Evolutionary conservation across 2,113 vertebrate species (phyloP).

Genomic region (Oncorhynchus masou): DNA sequence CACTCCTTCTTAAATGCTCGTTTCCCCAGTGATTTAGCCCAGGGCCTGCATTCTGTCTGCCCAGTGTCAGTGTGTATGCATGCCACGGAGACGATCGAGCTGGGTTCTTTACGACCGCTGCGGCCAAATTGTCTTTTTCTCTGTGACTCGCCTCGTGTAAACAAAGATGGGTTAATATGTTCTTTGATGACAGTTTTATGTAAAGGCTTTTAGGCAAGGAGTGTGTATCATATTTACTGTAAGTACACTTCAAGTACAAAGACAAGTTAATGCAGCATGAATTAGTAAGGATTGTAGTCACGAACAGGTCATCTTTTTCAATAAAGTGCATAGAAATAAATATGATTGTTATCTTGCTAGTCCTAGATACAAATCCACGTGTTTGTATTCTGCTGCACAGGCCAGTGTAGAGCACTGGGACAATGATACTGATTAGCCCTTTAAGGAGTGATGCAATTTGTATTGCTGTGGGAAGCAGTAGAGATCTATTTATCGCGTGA

Average conservation of each 20-base stretch:
- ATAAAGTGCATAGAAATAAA: slow-evolving; percentile 61
- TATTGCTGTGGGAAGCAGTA: slow-evolving; percentile 60
- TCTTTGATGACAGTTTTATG: slow-evolving; percentile 81
- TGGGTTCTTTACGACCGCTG: slow-evolving; percentile 74
- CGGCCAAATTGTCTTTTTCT: slow-evolving; percentile 75
- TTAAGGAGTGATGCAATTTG: slow-evolving; percentile 56
- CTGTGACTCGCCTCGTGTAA: slow-evolving; percentile 76
- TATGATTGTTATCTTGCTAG: slow-evolving; percentile 67
- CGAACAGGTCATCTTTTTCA: slow-evolving; percentile 64
- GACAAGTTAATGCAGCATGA: slow-evolving; percentile 61
- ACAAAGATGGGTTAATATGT: slow-evolving; percentile 83
- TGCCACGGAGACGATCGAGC: slow-evolving; percentile 51
- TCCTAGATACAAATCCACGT: slow-evolving; percentile 31
- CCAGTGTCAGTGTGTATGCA: slow-evolving; percentile 27
- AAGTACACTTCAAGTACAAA: slow-evolving; percentile 79
- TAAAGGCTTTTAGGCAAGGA: slow-evolving; percentile 80
- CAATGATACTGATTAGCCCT: slow-evolving; percentile 55
- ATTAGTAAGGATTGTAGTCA: slow-evolving; percentile 63
- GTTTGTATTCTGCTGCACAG: slow-evolving; percentile 10
- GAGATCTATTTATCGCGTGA: slow-evolving; percentile 71
- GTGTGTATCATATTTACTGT: slow-evolving; percentile 85
- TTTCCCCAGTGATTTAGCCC: slow-evolving; percentile 87
- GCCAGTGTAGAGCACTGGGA: slow-evolving; percentile 41
- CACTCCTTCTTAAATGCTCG: slow-evolving; percentile 91
- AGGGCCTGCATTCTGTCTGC: slow-evolving; percentile 77